Evolutionary conservation across 2,797 vertebrate species (phyloP).

Genomic region (Salmo trutta): DNA sequence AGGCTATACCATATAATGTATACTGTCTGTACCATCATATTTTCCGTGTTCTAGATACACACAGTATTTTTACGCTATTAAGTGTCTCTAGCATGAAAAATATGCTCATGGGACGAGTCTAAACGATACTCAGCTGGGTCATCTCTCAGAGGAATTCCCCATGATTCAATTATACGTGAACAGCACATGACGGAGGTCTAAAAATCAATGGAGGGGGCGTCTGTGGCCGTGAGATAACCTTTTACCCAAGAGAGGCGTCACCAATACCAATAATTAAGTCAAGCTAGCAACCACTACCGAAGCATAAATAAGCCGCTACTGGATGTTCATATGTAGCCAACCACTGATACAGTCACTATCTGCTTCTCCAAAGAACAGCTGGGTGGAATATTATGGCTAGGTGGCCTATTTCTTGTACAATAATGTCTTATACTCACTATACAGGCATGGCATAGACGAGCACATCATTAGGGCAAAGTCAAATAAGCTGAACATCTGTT

Average conservation of each 20-base stretch:
- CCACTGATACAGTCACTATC: not conserved
- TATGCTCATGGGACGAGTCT: conserved; percentile 14
- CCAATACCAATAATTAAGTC: conserved; percentile 61
- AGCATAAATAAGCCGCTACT: conserved; percentile 35
- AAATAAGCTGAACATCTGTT: conserved; percentile 64
- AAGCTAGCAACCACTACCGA: conserved; percentile 21
- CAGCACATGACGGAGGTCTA: conserved; percentile 34
- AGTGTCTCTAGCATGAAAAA: not conserved
- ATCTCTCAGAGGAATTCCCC: conserved; percentile 59
- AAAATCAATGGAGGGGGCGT: conserved; percentile 69
- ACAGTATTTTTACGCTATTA: not conserved
- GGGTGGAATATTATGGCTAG: conserved; percentile 37
- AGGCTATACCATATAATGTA: not conserved
- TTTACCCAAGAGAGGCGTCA: conserved; percentile 56
- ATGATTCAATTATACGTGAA: conserved; percentile 40
- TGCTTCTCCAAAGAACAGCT: conserved; percentile 34
- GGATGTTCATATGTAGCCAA: conserved; percentile 18
- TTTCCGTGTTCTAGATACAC: not conserved
- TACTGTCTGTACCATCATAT: not conserved
- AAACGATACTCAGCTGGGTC: conserved; percentile 32
- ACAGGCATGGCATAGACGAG: conserved; percentile 39
- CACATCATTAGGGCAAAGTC: conserved; percentile 57
- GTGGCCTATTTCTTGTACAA: conserved; percentile 49
- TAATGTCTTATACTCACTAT: conserved; percentile 46
- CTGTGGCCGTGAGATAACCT: conserved; percentile 65